phyloP scores from a whole-genome alignment of 2,888 invertebrate species.

The Amblyteles armatorius region DNA sequence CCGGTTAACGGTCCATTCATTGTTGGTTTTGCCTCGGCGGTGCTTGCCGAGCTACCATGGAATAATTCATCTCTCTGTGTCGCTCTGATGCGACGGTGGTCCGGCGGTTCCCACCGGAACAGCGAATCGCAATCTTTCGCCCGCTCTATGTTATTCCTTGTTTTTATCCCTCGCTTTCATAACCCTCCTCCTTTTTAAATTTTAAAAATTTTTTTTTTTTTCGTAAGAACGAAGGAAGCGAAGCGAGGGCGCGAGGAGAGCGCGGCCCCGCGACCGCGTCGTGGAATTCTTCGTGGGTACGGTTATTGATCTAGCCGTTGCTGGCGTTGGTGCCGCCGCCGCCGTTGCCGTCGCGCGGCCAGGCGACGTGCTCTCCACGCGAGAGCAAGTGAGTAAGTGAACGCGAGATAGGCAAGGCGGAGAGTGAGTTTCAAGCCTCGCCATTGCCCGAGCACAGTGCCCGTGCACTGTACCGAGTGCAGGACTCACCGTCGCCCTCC shows the following conservation, averaged over 20 bases:
- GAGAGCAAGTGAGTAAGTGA: conserved; percentile 20
- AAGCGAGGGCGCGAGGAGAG: conserved; percentile 40
- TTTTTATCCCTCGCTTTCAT: background rate
- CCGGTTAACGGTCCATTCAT: conserved; percentile 13
- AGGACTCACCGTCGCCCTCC: background rate
- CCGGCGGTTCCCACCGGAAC: conserved; percentile 8
- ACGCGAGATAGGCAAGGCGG: conserved; percentile 14
- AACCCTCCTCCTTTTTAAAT: background rate
- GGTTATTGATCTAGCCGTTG: conserved; percentile 72
- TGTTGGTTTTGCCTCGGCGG: background rate
- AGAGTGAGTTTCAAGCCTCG: conserved; percentile 69
- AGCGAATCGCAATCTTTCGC: background rate
- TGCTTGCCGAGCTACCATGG: background rate
- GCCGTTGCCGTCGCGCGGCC: conserved; percentile 33
- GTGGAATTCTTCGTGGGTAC: conserved; percentile 75
- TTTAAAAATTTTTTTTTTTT: conserved; percentile 15
- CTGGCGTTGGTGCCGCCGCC: conserved; percentile 55
- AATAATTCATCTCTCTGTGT: conserved; percentile 17
- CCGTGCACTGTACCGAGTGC: conserved; percentile 3
- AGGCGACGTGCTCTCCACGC: conserved; percentile 28
- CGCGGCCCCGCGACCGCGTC: conserved; percentile 68
- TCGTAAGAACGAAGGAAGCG: conserved; percentile 11
- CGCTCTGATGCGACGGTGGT: background rate
- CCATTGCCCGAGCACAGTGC: conserved; percentile 66
- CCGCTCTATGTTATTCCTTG: background rate